A percentile compares a stretch with the other conserved stretches of the same genome.
Evolutionary conservation across 2,888 invertebrate species (phyloP).

Genomic region (Limenitis camilla): DNA sequence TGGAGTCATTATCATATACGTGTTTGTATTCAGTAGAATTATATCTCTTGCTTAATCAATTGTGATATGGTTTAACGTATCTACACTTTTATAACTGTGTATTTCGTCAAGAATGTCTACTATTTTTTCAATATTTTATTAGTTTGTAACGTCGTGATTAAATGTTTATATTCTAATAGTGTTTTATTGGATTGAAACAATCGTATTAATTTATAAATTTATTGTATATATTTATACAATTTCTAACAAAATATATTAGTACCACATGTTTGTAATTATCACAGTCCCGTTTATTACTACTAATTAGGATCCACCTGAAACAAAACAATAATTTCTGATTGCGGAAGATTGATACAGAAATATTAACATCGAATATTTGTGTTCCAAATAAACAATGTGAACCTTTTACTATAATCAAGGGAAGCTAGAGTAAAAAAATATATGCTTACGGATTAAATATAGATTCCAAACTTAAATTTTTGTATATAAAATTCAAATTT

Average conservation of each 20-base stretch:
- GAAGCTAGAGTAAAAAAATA: too few relatives aligned
- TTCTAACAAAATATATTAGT: conserved; percentile 18
- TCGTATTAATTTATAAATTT: conserved; percentile 14
- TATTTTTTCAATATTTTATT: conserved; percentile 18
- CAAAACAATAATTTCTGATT: conserved; percentile 8
- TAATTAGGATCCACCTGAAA: conserved; percentile 28
- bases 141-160: conserved; percentile 15
- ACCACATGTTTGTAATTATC: conserved; percentile 41
- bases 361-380: too few relatives aligned
- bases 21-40: too few relatives aligned
- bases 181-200: conserved; percentile 5
- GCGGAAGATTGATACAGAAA: too few relatives aligned
- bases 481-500: too few relatives aligned
- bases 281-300: conserved; percentile 46
- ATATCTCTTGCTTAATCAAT: not conserved
- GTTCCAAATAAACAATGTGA: too few relatives aligned
- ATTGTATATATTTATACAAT: conserved; percentile 20
- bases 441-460: too few relatives aligned
- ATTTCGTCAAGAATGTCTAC: conserved; percentile 12
- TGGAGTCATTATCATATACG: too few relatives aligned
- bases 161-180: conserved; percentile 15
- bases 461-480: too few relatives aligned
- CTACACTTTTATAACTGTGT: not conserved
- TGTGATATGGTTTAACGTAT: not conserved
- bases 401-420: too few relatives aligned